Evolutionary conservation across 2,888 invertebrate species (phyloP).

Genomic region (Hybos culiciformis): DNA sequence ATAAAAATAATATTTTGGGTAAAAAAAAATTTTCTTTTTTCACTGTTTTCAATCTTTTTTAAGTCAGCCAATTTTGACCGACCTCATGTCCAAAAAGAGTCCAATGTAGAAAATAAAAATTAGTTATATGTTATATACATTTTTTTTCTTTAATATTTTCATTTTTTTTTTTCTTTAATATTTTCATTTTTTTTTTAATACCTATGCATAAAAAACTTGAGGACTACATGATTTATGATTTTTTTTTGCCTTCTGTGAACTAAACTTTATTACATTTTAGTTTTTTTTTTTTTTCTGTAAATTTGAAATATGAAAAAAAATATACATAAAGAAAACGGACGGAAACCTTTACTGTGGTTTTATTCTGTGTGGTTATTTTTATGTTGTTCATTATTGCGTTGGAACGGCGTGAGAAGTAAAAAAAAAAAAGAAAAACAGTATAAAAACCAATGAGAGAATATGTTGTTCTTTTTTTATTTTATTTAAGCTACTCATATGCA

Average conservation of each 20-base stretch:
- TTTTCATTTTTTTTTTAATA: too few species aligned
- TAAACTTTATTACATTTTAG: slow-evolving; percentile 7
- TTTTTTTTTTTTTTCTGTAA: too few species aligned
- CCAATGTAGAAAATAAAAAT: too few species aligned
- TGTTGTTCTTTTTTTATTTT: too few species aligned
- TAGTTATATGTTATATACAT: too few species aligned
- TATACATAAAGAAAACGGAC: not conserved
- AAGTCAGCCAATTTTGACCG: slow-evolving; percentile 10
- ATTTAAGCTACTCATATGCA: not conserved
- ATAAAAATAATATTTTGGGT: too few species aligned
- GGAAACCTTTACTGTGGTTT: not conserved
- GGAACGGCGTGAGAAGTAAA: not conserved
- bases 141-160: too few species aligned
- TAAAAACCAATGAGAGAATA: too few species aligned
- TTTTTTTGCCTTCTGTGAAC: slow-evolving; percentile 11
- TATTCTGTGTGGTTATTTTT: not conserved
- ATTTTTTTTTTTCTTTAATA: too few species aligned
- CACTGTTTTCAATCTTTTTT: slow-evolving; percentile 5
- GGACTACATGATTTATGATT: slow-evolving; percentile 13
- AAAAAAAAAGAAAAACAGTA: not conserved
- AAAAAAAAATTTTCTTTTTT: slow-evolving; percentile 8
- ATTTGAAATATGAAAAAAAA: not conserved
- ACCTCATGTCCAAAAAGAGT: slow-evolving; percentile 6
- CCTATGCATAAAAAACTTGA: slow-evolving; percentile 11
- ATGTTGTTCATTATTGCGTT: not conserved